Evolutionary conservation across 1,140 invertebrate genomes (phyloP), one percentile per base, ranked within the genome.

Genomic region (Listronotus oregonensis): DNA sequence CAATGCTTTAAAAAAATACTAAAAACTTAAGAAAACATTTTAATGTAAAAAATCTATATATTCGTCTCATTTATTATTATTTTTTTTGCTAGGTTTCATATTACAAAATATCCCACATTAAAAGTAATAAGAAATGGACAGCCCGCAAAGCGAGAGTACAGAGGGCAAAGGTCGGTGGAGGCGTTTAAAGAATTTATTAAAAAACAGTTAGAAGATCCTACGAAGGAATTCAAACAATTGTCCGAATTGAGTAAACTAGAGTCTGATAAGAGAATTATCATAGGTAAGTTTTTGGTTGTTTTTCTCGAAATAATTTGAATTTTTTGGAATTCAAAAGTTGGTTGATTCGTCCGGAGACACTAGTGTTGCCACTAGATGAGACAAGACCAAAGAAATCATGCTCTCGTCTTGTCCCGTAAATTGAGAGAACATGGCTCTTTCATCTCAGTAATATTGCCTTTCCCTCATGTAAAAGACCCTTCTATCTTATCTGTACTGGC

Each of bases 101-200:
- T 99, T 46, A 92, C 89, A 12, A 99, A 99, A 84, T 99, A 99
- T 83, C 98, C 98, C 18, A 99, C 98, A 12, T 80, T 99, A 37
- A 99, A 99, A 82, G 80, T 99, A 15, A 92, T 99, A 74, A 86
- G 94, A 32, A 97, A 97, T 87, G 97, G 97, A 0, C 87, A 96
- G 73, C 86, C 94, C 8, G 86, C 90, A 0, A 99, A 99, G 80
- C 88, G 91, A 73, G 98, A 99, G 81, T 99, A 98, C 74, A 86
- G 97, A 75, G 96, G 85, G 0, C 88, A 90, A 69, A 80, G 91
- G 59, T 92, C 91, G 7, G 84, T 83, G 0, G 90, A 99, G 58
- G 95, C 97, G 0, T 91, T 99, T 73, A 81, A 90, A 3, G 87
- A 89, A 40, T 98, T 93, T 82, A 87, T 98, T 8, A 88, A 85